These are phyloP conservation scores for Miltochrista miniata DNA, from an alignment of 2,888 invertebrate species.

Conservation along the genomic window DNA sequence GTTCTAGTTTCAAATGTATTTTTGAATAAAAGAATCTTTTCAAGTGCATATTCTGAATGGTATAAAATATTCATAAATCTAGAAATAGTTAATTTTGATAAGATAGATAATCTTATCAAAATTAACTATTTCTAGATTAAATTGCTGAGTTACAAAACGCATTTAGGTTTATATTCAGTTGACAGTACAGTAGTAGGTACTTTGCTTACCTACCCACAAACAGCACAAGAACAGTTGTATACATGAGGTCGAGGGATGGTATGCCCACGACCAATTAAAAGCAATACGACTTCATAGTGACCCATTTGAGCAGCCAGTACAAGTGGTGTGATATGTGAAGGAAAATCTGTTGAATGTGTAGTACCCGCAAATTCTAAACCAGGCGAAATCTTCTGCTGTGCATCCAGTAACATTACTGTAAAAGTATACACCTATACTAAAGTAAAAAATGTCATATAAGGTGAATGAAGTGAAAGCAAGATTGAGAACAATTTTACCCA, in stretches of 20 bases:
- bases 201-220: conserved; percentile 57
- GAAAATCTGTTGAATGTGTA: conserved; percentile 82
- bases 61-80: too few relatives aligned
- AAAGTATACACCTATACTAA: conserved; percentile 23
- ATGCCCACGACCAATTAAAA: conserved; percentile 86
- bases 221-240: conserved; percentile 80
- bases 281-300: conserved; percentile 87
- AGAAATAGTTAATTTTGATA: too few relatives aligned
- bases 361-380: conserved; percentile 60
- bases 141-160: conserved; percentile 2
- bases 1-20: too few relatives aligned
- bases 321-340: conserved; percentile 87
- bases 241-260: conserved; percentile 85
- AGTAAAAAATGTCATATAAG: conserved; percentile 22
- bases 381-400: conserved; percentile 53
- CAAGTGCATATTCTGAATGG: too few relatives aligned
- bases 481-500: conserved; percentile 63
- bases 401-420: conserved; percentile 62
- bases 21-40: background rate
- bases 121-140: conserved; percentile 3
- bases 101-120: conserved; percentile 12
- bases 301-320: conserved; percentile 88
- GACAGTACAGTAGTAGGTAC: background rate
- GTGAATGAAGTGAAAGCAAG: conserved; percentile 38
- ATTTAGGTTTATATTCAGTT: background rate